These are phyloP conservation scores for Aphidius colemani DNA, from an alignment of 2,888 invertebrate species.

Conservation along the genomic window DNA sequence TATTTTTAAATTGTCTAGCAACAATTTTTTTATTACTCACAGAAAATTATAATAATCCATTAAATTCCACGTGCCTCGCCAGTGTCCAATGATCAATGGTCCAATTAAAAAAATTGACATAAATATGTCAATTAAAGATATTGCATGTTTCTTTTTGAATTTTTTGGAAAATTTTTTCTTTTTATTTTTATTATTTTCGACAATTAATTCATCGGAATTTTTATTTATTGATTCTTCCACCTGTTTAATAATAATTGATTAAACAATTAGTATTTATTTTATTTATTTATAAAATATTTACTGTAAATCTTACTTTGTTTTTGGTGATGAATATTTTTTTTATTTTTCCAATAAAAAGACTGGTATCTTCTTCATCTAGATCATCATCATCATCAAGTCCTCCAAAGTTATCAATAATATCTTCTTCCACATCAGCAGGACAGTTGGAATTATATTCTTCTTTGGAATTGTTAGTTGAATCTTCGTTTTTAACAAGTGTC, in stretches of 20 bases:
- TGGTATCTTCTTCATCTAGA: slow-evolving; percentile 12
- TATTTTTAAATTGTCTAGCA: no score
- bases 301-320: slow-evolving; percentile 18
- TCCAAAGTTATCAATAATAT: background rate
- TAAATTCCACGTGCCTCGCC: slow-evolving; percentile 65
- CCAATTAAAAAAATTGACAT: slow-evolving; percentile 60
- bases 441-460: background rate
- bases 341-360: slow-evolving; percentile 15
- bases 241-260: background rate
- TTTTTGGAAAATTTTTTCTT: slow-evolving; percentile 9
- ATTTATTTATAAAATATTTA: background rate
- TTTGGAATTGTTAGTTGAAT: background rate
- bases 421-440: background rate
- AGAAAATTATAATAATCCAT: slow-evolving; percentile 58
- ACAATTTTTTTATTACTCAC: slow-evolving; percentile 30
- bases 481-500: background rate
- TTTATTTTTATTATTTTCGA: background rate
- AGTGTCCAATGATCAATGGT: slow-evolving; percentile 63
- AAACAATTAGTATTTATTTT: background rate
- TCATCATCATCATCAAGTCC: no score
- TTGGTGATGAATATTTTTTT: slow-evolving; percentile 28
- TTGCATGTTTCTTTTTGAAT: slow-evolving; percentile 37
- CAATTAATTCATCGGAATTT: no score
- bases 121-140: slow-evolving; percentile 58
- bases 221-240: background rate